A percentile compares a stretch with the other conserved stretches of the same genome.
Conservation (phyloP, 2,888 invertebrate species). For the Nephrotoma guestfalica region DNA sequence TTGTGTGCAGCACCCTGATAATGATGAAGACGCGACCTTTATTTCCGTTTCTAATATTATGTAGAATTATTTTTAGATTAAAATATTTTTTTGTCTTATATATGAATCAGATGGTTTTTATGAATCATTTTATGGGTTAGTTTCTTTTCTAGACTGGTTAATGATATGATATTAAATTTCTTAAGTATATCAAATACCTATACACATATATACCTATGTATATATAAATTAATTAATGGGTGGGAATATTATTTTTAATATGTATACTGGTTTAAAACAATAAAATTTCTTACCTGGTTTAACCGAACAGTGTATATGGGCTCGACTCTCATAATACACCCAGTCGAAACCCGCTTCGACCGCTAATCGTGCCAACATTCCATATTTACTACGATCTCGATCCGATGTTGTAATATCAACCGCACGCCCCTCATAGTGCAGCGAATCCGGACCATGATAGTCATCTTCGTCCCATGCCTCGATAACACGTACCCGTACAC, state of each 20-base stretch:
- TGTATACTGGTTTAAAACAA: not conserved
- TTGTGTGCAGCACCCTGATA: not conserved
- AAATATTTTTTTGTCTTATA: not conserved
- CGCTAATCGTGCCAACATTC: conserved; percentile 88
- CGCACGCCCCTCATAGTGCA: conserved; percentile 94
- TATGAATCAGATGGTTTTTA: not conserved
- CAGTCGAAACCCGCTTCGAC: conserved; percentile 97
- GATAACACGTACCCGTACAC: conserved; percentile 79
- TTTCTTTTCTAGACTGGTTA: not conserved
- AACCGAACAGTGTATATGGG: conserved; percentile 93
- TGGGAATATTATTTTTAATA: not conserved
- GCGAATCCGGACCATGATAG: conserved; percentile 57
- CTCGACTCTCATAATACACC: conserved; percentile 92
- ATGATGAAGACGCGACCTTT: not conserved
- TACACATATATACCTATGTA: not conserved
- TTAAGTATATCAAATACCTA: not conserved
- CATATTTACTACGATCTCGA: conserved; percentile 83
- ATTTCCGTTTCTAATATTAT: not conserved
- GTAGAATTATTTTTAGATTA: not conserved
- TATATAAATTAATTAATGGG: not conserved
- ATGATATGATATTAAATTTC: not conserved
- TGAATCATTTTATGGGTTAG: not conserved
- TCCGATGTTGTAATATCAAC: conserved; percentile 94
- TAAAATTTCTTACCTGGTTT: conserved; percentile 70
- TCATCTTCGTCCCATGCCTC: conserved; percentile 92